Percentiles rank a stretch among this genome's conserved stretches.
Conservation (phyloP, 2,888 invertebrate species). For the Tanypteryx hageni region DNA sequence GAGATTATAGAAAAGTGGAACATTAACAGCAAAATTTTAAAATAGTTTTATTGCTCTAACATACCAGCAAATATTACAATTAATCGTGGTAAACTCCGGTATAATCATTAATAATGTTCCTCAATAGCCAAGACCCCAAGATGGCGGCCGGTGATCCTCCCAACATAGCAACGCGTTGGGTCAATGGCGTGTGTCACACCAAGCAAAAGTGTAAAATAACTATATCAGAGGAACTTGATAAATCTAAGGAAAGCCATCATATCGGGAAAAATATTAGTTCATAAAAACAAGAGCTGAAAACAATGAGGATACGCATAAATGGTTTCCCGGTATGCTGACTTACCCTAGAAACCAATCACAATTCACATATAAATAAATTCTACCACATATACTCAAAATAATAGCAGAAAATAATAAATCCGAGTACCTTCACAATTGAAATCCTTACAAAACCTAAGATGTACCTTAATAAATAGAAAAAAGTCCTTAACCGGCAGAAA, state of each 20-base stretch:
- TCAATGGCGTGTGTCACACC: neutral
- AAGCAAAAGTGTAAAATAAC: neutral
- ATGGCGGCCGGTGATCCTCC: constrained; percentile 34
- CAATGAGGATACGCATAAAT: neutral
- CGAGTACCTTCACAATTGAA: neutral
- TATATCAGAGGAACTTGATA: neutral
- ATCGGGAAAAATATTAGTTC: neutral
- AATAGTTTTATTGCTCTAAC: neutral
- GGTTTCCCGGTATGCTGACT: neutral
- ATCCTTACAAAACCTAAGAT: neutral
- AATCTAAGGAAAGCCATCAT: neutral
- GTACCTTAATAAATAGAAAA: neutral
- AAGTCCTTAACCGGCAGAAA: constrained; percentile 21
- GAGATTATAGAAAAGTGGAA: neutral
- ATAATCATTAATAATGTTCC: neutral
- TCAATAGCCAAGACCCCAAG: neutral
- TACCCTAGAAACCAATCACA: neutral
- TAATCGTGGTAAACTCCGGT: neutral
- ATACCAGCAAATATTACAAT: neutral
- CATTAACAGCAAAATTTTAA: neutral
- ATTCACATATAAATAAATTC: neutral
- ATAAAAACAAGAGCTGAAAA: neutral
- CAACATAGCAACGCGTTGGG: neutral
- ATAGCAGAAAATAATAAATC: neutral
- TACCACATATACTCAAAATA: neutral